A percentile compares a stretch with the other conserved stretches of the same genome.
phyloP scores from a whole-genome alignment of 2,797 vertebrate species.

The Acanthurus leucopareius region DNA sequence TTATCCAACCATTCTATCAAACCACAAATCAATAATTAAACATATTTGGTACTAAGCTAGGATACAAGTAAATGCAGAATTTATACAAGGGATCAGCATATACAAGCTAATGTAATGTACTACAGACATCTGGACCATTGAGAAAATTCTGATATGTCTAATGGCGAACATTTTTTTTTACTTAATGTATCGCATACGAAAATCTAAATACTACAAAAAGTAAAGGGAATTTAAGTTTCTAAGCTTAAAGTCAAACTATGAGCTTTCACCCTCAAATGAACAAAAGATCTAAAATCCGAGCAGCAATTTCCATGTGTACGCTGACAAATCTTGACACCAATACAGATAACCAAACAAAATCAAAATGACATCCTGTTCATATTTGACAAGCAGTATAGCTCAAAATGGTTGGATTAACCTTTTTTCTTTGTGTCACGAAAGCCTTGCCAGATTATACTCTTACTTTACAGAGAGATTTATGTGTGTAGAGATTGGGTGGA shows the following conservation, averaged over 20 bases:
- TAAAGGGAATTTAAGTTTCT: neutral
- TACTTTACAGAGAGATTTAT: slow-evolving; percentile 45
- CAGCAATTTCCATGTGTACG: slow-evolving; percentile 33
- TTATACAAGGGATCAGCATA: neutral
- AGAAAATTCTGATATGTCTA: neutral
- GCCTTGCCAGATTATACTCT: slow-evolving; percentile 46
- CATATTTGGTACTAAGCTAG: no score
- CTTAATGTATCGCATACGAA: neutral
- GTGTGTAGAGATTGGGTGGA: slow-evolving; percentile 3
- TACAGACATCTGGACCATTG: neutral
- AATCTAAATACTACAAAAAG: neutral
- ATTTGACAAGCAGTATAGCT: slow-evolving; percentile 69
- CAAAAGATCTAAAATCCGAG: slow-evolving; percentile 31
- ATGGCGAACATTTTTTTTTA: neutral
- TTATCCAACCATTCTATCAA: neutral
- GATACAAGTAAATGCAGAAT: neutral
- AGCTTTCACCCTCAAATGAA: slow-evolving; percentile 15
- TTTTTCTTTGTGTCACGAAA: slow-evolving; percentile 57
- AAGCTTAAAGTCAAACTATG: slow-evolving; percentile 31
- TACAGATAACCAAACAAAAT: slow-evolving; percentile 74
- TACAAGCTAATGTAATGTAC: neutral
- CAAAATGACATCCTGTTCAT: slow-evolving; percentile 63
- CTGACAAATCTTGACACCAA: slow-evolving; percentile 57
- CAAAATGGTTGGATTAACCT: slow-evolving; percentile 79
- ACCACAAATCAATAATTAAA: no score